A percentile compares a stretch with the other conserved stretches of the same genome.
Evolutionary conservation across 2,113 vertebrate species (phyloP).

Genomic region (Struthidea cinerea): DNA sequence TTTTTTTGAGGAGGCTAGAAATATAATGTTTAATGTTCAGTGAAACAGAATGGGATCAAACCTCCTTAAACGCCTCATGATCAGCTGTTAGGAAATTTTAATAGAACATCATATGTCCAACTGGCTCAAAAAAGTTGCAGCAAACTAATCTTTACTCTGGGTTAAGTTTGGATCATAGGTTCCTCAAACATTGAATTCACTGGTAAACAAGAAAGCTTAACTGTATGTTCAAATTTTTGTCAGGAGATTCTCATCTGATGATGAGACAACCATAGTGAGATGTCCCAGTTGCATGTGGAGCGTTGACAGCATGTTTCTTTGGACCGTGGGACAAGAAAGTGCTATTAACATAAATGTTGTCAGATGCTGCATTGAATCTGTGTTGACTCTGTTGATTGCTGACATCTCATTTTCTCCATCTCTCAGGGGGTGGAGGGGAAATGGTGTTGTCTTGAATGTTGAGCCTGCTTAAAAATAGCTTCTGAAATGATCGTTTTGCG

Average conservation of each 20-base stretch:
- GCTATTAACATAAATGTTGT: constrained; percentile 39
- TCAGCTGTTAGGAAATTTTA: neutral
- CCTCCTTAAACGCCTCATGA: neutral
- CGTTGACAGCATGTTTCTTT: constrained; percentile 30
- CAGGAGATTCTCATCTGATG: neutral
- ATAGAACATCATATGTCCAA: neutral
- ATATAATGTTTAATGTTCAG: neutral
- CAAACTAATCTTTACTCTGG: neutral
- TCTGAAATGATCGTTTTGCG: neutral
- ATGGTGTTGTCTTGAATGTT: neutral
- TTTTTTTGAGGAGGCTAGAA: neutral
- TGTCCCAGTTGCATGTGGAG: neutral
- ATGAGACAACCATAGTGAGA: neutral
- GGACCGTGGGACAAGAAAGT: neutral
- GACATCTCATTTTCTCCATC: neutral
- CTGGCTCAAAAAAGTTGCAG: neutral
- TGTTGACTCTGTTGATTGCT: neutral
- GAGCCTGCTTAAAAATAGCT: constrained; percentile 17
- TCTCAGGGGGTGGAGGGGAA: neutral
- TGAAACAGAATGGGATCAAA: neutral
- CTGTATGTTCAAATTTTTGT: neutral
- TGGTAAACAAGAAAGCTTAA: neutral
- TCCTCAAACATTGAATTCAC: neutral
- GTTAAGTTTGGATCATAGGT: neutral
- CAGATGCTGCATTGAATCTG: neutral